These are phyloP conservation scores for Gallinago solitaria DNA, from an alignment of 2,797 vertebrate genomes.

Conservation along the genomic window DNA sequence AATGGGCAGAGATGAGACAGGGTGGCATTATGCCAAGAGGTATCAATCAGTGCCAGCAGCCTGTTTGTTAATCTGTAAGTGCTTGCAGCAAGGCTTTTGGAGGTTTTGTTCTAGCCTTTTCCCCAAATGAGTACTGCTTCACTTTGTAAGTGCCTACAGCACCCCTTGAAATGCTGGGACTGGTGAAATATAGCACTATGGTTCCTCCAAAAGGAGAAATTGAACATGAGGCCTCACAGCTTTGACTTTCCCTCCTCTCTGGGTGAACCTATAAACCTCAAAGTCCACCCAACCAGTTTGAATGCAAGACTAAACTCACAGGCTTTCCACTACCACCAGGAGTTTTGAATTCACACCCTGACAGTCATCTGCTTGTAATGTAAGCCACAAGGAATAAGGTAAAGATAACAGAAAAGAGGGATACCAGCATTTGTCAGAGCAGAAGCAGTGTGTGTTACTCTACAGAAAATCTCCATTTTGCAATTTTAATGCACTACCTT, in stretches of 20 bases:
- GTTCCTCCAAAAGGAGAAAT: not conserved
- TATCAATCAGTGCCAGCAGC: conserved; percentile 8
- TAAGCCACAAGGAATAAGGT: not conserved
- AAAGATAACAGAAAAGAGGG: not conserved
- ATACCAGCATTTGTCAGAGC: not conserved
- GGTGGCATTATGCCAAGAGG: conserved; percentile 20
- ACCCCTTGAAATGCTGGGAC: not conserved
- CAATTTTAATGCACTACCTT: conserved; percentile 60
- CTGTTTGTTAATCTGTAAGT: not conserved
- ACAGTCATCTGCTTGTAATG: not conserved
- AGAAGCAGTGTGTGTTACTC: not conserved
- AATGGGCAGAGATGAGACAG: conserved; percentile 1
- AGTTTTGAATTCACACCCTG: not conserved
- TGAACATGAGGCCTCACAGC: not conserved
- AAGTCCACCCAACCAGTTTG: not conserved
- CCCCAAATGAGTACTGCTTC: not conserved
- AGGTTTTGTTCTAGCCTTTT: not conserved
- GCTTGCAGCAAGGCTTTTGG: not conserved
- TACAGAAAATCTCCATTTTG: conserved; percentile 46
- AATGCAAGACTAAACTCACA: not conserved
- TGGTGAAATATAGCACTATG: accelerated
- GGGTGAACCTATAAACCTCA: not conserved
- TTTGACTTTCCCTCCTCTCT: not conserved
- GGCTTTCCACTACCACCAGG: not conserved
- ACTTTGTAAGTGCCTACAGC: not conserved